phyloP scores from a whole-genome alignment of 37 sponge, comb jelly and placozoan genomes.

The Trichoplax adhaerens region DNA sequence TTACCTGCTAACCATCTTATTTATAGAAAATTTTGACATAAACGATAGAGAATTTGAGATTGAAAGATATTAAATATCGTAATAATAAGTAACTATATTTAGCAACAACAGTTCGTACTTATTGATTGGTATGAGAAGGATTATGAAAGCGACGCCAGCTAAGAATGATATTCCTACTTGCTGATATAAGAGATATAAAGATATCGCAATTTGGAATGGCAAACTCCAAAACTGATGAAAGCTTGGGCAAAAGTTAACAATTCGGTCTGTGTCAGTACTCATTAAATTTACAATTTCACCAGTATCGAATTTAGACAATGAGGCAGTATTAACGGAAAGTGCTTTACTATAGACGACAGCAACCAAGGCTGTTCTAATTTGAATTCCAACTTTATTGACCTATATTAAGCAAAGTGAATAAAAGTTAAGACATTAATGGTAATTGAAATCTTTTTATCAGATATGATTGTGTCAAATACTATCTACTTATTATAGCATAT shows the following conservation, averaged over 20 bases:
- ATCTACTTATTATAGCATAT: too few relatives aligned
- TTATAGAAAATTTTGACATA: too few relatives aligned
- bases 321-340: conserved; percentile 42
- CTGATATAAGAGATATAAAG: conserved; percentile 68
- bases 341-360: conserved; percentile 72
- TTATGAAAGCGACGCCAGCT: conserved; percentile 63
- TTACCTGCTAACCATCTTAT: conserved; percentile 61
- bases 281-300: conserved; percentile 88
- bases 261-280: conserved; percentile 81
- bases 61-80: too few relatives aligned
- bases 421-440: too few relatives aligned
- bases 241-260: conserved; percentile 67
- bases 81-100: too few relatives aligned
- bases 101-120: background rate
- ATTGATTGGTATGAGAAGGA: conserved; percentile 80
- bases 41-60: too few relatives aligned
- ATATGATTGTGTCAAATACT: too few relatives aligned
- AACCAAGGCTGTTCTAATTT: conserved; percentile 59
- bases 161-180: conserved; percentile 89
- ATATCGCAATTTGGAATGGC: conserved; percentile 70
- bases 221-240: conserved; percentile 95
- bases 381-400: conserved; percentile 66
- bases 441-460: too few relatives aligned
- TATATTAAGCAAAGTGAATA: conserved; percentile 18
- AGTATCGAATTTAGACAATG: conserved; percentile 46